These are phyloP conservation scores for Eupristina koningsbergeri DNA, from an alignment of 1,140 invertebrate species.

Conservation along the genomic window DNA sequence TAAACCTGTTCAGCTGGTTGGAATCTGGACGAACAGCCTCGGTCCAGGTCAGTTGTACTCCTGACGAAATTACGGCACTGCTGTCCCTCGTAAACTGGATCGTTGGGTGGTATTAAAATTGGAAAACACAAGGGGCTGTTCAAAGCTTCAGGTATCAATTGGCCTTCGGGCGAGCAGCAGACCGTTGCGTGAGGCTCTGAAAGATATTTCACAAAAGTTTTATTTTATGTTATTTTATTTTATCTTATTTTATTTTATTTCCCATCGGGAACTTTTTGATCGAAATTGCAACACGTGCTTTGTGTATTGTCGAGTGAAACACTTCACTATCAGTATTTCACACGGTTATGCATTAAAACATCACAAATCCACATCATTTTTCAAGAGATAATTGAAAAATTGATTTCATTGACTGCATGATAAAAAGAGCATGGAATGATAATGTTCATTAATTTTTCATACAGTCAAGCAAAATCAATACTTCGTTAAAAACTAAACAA, in stretches of 20 bases:
- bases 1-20: conserved; percentile 83
- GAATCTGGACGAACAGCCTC: conserved; percentile 76
- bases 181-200: conserved; percentile 78
- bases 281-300: too few relatives aligned
- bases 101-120: conserved; percentile 86
- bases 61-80: conserved; percentile 90
- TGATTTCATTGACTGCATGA: not conserved
- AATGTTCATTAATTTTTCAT: not conserved
- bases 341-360: not conserved
- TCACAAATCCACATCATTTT: not conserved
- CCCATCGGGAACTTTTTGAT: not conserved
- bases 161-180: conserved; percentile 82
- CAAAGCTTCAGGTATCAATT: conserved; percentile 71
- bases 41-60: conserved; percentile 81
- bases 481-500: not conserved
- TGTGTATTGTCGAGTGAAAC: too few relatives aligned
- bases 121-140: conserved; percentile 83
- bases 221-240: not conserved
- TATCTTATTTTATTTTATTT: too few relatives aligned
- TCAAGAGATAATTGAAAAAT: not conserved
- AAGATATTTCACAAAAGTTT: too few relatives aligned
- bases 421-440: not conserved
- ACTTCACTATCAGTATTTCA: not conserved
- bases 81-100: conserved; percentile 83
- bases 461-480: not conserved